Conservation (phyloP, 2,113 vertebrate species). For the Argyrosomus japonicus region DNA sequence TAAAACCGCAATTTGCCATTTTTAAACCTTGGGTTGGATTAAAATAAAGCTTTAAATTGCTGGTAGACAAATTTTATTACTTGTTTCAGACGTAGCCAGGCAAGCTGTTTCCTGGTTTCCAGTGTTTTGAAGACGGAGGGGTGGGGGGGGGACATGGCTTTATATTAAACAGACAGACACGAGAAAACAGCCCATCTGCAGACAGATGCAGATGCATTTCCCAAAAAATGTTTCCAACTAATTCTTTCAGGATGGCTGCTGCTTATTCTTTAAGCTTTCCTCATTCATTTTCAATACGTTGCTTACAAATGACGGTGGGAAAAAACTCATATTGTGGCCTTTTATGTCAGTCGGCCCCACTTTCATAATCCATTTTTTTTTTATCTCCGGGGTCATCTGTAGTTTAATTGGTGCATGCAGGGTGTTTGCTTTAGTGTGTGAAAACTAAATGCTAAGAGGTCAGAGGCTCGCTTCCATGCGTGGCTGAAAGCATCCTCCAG, state of each 20-base stretch:
- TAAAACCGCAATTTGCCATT: background rate
- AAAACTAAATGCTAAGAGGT: background rate
- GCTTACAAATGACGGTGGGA: background rate
- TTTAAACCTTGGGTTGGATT: background rate
- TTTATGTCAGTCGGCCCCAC: background rate
- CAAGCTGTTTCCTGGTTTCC: background rate
- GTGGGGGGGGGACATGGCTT: background rate
- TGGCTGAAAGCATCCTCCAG: constrained; percentile 20
- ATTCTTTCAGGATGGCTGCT: background rate
- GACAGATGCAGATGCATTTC: background rate
- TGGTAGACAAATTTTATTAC: background rate
- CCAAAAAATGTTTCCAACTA: background rate
- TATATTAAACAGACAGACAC: background rate
- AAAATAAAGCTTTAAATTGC: background rate
- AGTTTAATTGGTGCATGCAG: background rate
- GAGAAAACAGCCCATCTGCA: background rate
- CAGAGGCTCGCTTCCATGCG: background rate
- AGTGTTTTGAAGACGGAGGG: background rate
- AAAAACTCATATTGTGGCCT: background rate
- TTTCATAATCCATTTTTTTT: constrained; percentile 9
- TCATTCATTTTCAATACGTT: background rate
- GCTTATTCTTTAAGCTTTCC: background rate
- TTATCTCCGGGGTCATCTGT: constrained; percentile 12
- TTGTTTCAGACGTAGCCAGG: background rate
- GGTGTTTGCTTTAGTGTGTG: background rate